Conservation (phyloP, 1,140 invertebrate species). For the Dreissena polymorpha region DNA sequence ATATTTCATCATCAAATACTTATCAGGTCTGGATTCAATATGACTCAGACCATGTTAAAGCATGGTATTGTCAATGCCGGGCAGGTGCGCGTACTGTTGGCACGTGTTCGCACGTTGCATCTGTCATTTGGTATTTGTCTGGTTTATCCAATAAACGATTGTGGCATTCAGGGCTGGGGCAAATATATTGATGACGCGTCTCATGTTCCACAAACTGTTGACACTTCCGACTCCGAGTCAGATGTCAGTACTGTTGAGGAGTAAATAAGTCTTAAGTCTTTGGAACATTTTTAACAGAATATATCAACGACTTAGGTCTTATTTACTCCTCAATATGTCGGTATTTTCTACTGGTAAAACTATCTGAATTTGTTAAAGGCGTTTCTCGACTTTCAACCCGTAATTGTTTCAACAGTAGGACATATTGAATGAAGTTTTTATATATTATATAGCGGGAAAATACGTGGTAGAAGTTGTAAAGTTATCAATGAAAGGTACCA, state of each 20-base stretch:
- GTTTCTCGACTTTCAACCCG: too few relatives aligned
- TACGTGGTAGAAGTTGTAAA: too few relatives aligned
- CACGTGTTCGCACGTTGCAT: conserved; percentile 41
- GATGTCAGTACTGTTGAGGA: conserved; percentile 12
- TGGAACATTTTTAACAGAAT: too few relatives aligned
- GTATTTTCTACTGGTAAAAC: too few relatives aligned
- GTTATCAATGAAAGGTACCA: too few relatives aligned
- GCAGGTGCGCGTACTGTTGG: conserved; percentile 47
- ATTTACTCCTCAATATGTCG: too few relatives aligned
- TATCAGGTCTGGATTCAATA: conserved; percentile 42
- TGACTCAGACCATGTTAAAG: neutral
- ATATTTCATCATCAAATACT: conserved; percentile 33
- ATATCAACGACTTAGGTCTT: too few relatives aligned
- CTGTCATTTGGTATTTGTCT: conserved; percentile 49
- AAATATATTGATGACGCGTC: conserved; percentile 45
- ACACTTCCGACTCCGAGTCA: conserved; percentile 15
- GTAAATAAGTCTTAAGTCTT: neutral
- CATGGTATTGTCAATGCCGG: conserved; percentile 47
- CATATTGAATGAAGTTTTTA: too few relatives aligned
- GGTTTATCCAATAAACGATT: neutral
- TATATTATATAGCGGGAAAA: too few relatives aligned
- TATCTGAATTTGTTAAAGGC: too few relatives aligned
- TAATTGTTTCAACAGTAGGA: too few relatives aligned
- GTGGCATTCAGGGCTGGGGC: conserved; percentile 30
- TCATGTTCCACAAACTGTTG: conserved; percentile 19